Base-by-base conservation (phyloP, 2,888 invertebrate genomes). In the Mylabris sibirica region DNA sequence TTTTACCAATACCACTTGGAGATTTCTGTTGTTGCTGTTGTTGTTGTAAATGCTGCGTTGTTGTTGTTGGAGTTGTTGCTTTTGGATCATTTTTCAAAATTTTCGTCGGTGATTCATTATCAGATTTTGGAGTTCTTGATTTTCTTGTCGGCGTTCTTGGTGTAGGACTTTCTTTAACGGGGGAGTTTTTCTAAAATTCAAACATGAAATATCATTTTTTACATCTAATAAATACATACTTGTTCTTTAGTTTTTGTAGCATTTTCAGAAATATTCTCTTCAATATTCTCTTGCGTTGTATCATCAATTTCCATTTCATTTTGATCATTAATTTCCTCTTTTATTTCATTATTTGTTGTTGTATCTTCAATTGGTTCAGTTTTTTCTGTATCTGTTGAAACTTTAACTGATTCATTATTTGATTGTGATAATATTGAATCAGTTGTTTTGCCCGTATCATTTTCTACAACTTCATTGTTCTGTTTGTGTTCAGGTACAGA, bases 161-260 rank as follows among this genome's bases (percentile, higher is more conserved):
- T 20, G 89, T 88, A 8, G 89, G 89, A 0, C 89, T 87, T 78
- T 88, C 76, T 77, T 88, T 88, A 76, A 88, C 76, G 4, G 88
- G 88, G 1, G 88, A 86, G 24, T 61, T 68, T 63, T 74, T 69
- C 63, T 70, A 67, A 78, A 74, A 77, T 57, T 78, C 77, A 68
- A 79, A 76, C 63, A 76, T 44, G 5, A 17, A n/a, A 44, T n/a
- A n/a, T 17, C 5, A 5, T 0, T 4, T 44, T 44, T 44, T 17
- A 44, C n/a, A 38, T 44, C 0, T 17, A 17, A 2, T 17, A 6
- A 44, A 44, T 30, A 65, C 26, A 3, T 20, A 63, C 65, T 26
- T 60, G 30, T 34, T 64, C 64, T 17, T 64, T 64, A 24, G 1
- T 41, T 24, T 20, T 38, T 22, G 60, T 60, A 11, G 8, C 5